These are phyloP conservation scores for Ecliptopera silaceata DNA, from an alignment of 2,888 invertebrate genomes.

Conservation along the genomic window DNA sequence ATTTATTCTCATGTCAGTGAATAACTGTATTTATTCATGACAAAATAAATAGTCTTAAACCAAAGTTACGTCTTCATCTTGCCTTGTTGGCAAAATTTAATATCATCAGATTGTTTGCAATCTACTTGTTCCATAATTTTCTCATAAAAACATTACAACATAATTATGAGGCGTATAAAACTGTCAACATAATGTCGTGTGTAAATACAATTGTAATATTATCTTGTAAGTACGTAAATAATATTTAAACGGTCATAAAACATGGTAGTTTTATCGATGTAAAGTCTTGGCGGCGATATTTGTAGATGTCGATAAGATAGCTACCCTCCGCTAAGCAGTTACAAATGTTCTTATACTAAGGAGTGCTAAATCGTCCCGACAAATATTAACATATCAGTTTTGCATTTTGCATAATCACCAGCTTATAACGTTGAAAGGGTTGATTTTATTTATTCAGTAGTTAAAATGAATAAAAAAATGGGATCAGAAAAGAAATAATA, in stretches of 20 bases:
- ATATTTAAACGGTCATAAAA: slow-evolving; percentile 51
- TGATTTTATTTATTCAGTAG: slow-evolving; percentile 4
- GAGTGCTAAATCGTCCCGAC: slow-evolving; percentile 78
- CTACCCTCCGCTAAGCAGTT: slow-evolving; percentile 59
- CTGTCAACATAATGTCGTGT: too few species aligned
- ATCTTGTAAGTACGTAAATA: slow-evolving; percentile 15
- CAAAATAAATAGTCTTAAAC: too few species aligned
- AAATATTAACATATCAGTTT: slow-evolving; percentile 75
- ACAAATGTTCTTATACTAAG: slow-evolving; percentile 62
- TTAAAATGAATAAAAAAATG: neutral
- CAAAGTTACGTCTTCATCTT: too few species aligned
- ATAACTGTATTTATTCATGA: too few species aligned
- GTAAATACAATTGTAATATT: slow-evolving; percentile 2
- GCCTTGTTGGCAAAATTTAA: too few species aligned
- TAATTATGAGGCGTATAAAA: too few species aligned
- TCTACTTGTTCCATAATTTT: too few species aligned
- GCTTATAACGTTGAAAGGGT: slow-evolving; percentile 26
- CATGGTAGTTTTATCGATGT: slow-evolving; percentile 53
- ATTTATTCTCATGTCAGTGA: too few species aligned
- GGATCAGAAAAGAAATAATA: too few species aligned
- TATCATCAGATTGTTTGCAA: too few species aligned
- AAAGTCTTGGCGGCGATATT: slow-evolving; percentile 57
- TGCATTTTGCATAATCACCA: slow-evolving; percentile 71
- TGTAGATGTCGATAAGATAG: slow-evolving; percentile 59
- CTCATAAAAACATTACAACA: too few species aligned